Evolutionary conservation across 2,888 invertebrate genomes (phyloP), one percentile per base, ranked within the genome.

Genomic region (Brachycybe producta): DNA sequence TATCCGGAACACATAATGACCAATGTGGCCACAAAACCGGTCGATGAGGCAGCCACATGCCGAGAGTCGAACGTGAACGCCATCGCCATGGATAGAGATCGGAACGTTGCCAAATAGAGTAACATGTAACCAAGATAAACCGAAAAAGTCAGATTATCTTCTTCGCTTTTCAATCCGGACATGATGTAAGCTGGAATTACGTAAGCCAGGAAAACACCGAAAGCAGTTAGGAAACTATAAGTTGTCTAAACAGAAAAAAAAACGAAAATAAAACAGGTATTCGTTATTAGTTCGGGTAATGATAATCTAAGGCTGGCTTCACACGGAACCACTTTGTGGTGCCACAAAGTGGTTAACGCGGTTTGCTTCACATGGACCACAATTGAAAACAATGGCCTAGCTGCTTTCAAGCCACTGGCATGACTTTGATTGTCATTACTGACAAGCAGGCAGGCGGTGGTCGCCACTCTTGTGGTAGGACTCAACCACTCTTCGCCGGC

Each of bases 141-240:
- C 1, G 57, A 55, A 39, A 57, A 57, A 3, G 58, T 56, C 1
- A 56, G 52, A 26, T 56, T 56, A 44, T 57, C 50, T 5, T 55
- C 57, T 38, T 58, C 57, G 17, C 48, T 58, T 30, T 59, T 61
- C 5, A 65, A 56, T n/a, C 64, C 62, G 2, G 64, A 63, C 59
- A 68, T 60, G 5, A 62, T 60, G 52, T 65, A 66, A 39, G 86
- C 85, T 15, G 92, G 92, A 52, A 88, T 78, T 47, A 88, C 65
- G 64, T 84, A 91, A 3, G 85, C 83, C 57, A 87, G 62, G 77
- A 87, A 87, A 42, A 88, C 78, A 56, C 85, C 73, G 44, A 79
- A 70, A 48, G 85, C 82, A 1, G 86, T 81, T 62, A 83, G 79
- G 27, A 88, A 62, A 58, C 83, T 84, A 59, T 84, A 75, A 45